Base-by-base conservation (phyloP, 1,140 invertebrate species). In the Leptonema lineaticorne region DNA sequence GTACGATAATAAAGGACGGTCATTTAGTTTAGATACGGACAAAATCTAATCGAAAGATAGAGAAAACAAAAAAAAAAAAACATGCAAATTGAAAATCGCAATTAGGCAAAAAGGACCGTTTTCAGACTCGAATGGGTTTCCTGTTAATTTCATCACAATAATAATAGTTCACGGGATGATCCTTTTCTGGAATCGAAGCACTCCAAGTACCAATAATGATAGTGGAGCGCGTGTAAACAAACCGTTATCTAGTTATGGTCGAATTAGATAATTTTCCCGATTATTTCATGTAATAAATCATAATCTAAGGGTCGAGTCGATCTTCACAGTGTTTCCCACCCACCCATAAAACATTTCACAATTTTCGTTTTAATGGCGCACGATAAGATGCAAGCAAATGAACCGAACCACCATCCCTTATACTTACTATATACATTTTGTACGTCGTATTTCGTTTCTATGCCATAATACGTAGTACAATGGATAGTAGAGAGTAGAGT, bases 221-320 rank as follows among this genome's bases (percentile, higher is more conserved):
- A 8, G 16, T 8, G 6, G 46, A 9, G 26, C 53, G 24, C 33
- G 33, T 37, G 20, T 37, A 45, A 62, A 45, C 59, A 37, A 45
- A 62, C 22, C 59, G 18, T 45, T 41, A 62, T 62, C 59, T 62
- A n/a, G 29, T 27, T 37, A 41, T 24, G 24, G 45, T 20, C 30
- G 59, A 33, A 62, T 62, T 45, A 45, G 59, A 62, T 62, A 62
- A 62, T 62, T 62, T 62, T 62, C 59, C n/a, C 30, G 59, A 62
- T 62, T 62, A 62, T 24, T 62, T 45, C 59, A 33, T 24, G 59
- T 27, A 62, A 62, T 62, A 62, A 62, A 62, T 62, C 59, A 62
- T 62, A 45, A 62, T 62, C 59, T 20, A 26, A 30, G 4, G 26
- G 37, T 3, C 11, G 2, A 4, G 37, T 9, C 11, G 37, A 1